phyloP scores from a whole-genome alignment of 2,888 invertebrate species.

The Chrysopilus asiliformis region DNA sequence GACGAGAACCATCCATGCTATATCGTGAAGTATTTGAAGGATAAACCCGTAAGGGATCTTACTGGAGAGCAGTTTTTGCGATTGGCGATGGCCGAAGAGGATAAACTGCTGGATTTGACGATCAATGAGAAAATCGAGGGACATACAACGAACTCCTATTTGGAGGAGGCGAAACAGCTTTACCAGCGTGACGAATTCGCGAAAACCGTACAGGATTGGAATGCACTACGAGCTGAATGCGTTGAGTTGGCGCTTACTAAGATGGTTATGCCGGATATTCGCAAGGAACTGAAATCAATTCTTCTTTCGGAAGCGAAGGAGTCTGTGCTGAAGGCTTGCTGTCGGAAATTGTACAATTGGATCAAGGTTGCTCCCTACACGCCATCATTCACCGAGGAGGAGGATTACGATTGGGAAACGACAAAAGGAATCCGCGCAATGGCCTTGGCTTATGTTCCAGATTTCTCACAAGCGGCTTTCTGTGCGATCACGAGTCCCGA shows the following conservation, averaged over 20 bases:
- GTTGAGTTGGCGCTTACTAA: constrained; percentile 77
- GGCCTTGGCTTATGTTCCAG: constrained; percentile 78
- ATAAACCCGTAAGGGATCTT: constrained; percentile 83
- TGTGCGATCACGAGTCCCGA: constrained; percentile 76
- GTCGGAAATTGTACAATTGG: constrained; percentile 80
- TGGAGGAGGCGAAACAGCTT: constrained; percentile 75
- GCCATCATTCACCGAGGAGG: constrained; percentile 61
- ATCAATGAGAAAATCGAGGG: constrained; percentile 68
- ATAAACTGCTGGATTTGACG: constrained; percentile 59
- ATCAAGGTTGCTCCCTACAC: constrained; percentile 67
- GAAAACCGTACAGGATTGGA: constrained; percentile 91
- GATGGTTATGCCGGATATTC: constrained; percentile 79
- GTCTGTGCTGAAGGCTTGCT: constrained; percentile 68
- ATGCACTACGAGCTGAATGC: constrained; percentile 72
- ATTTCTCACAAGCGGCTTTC: constrained; percentile 73
- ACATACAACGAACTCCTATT: constrained; percentile 59
- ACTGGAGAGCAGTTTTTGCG: constrained; percentile 83
- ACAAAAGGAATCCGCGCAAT: constrained; percentile 64
- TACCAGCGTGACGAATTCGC: constrained; percentile 76
- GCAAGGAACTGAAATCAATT: constrained; percentile 68
- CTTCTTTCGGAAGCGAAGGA: constrained; percentile 80
- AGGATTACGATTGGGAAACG: constrained; percentile 85
- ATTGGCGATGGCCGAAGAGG: constrained; percentile 65
- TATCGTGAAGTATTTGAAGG: constrained; percentile 77
- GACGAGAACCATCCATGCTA: constrained; percentile 88